phyloP scores from a whole-genome alignment of 1,140 invertebrate species.

The Tachypleus tridentatus region DNA sequence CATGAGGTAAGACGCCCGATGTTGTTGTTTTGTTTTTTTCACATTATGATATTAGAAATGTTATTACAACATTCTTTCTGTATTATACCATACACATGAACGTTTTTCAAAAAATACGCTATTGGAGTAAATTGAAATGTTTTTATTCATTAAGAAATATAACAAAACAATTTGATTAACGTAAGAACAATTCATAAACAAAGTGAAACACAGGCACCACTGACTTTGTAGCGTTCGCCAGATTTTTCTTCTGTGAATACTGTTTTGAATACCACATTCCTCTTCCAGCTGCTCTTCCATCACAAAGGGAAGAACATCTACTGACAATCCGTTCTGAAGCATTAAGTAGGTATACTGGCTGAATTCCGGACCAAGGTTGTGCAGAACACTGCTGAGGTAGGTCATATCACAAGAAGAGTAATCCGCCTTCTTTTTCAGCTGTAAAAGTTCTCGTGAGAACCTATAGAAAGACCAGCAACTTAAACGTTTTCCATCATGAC shows the following conservation, averaged over 20 bases:
- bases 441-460: conserved; percentile 86
- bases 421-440: conserved; percentile 90
- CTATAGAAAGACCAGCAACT: conserved; percentile 27
- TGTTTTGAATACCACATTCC: conserved; percentile 85
- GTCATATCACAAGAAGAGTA: conserved; percentile 87
- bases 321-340: conserved; percentile 86
- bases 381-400: conserved; percentile 79
- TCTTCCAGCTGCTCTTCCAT: conserved; percentile 77
- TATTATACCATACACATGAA: too few relatives aligned
- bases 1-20: too few relatives aligned
- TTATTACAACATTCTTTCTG: too few relatives aligned
- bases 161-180: too few relatives aligned
- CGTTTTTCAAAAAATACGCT: too few relatives aligned
- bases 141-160: too few relatives aligned
- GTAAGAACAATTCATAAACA: too few relatives aligned
- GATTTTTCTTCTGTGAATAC: conserved; percentile 83
- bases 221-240: conserved; percentile 70
- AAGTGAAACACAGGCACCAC: conserved; percentile 17
- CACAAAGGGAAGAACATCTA: conserved; percentile 51
- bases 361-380: conserved; percentile 70
- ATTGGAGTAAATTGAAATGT: too few relatives aligned
- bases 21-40: too few relatives aligned
- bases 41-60: too few relatives aligned
- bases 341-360: conserved; percentile 94
- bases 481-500: too few relatives aligned